Percentiles rank a stretch among this genome's conserved stretches.
These are phyloP conservation scores for Drosophila nigrodunni DNA, from an alignment of 1,140 invertebrate species.

Conservation along the genomic window DNA sequence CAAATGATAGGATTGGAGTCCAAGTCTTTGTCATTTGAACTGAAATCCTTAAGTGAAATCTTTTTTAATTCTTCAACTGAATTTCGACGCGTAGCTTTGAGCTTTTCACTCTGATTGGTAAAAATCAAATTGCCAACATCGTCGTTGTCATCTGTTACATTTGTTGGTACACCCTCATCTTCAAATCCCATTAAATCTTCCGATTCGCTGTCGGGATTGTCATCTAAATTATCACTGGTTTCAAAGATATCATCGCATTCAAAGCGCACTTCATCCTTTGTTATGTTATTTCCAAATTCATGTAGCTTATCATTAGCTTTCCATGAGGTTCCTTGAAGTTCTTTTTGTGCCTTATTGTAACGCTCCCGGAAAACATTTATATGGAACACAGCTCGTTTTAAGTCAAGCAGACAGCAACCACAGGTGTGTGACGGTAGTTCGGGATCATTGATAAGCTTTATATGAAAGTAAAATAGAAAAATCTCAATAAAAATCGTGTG, in stretches of 20 bases:
- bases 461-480: not conserved
- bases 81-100: conserved; percentile 23
- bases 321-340: conserved; percentile 12
- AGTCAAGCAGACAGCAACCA: conserved; percentile 58
- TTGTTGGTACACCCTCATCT: not conserved
- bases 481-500: not conserved
- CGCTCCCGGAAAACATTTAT: conserved; percentile 53
- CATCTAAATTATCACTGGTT: not conserved
- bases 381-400: conserved; percentile 47
- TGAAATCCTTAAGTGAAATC: not conserved
- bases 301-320: not conserved
- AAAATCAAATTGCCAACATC: conserved; percentile 38
- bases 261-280: not conserved
- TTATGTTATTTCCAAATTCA: not conserved
- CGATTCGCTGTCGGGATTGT: not conserved
- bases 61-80: not conserved
- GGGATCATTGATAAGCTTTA: conserved; percentile 36
- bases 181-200: conserved; percentile 2
- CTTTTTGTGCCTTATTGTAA: conserved; percentile 48
- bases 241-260: not conserved
- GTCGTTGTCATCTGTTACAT: conserved; percentile 1
- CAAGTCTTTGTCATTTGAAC: not conserved
- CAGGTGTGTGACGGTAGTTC: conserved; percentile 59
- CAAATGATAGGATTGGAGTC: too few relatives aligned
- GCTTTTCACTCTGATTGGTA: conserved; percentile 41